Conservation (phyloP, 2,888 invertebrate genomes). For the Choristoneura rosaceana region DNA sequence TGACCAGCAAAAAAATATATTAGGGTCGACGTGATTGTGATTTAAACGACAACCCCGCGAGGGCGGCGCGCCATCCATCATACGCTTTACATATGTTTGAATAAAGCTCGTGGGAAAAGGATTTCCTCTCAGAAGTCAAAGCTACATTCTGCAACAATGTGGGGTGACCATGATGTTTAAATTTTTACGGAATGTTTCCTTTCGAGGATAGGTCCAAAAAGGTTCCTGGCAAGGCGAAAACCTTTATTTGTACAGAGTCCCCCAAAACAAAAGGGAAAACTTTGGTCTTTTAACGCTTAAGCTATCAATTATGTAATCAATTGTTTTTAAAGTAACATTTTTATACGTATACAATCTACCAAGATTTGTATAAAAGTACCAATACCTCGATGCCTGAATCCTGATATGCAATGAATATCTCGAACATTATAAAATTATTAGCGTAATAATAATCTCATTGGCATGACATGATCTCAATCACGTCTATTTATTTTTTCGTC, state of each 20-base stretch:
- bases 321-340: no score
- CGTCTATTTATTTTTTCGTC: no score
- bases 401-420: no score
- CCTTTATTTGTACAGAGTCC: background rate
- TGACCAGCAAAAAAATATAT: conserved; percentile 81
- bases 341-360: no score
- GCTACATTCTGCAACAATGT: conserved; percentile 68
- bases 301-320: no score
- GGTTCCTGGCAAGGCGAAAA: background rate
- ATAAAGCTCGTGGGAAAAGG: conserved; percentile 86
- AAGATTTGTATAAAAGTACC: no score
- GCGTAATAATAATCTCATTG: no score
- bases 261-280: no score
- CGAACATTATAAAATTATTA: no score
- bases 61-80: conserved; percentile 83
- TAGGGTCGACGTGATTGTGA: conserved; percentile 77
- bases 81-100: conserved; percentile 86
- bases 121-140: conserved; percentile 84
- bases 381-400: no score
- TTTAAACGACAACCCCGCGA: conserved; percentile 79
- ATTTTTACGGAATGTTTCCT: background rate
- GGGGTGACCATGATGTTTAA: conserved; percentile 58
- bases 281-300: no score
- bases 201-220: background rate
- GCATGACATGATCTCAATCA: no score